These are phyloP conservation scores for Helostoma temminkii DNA, from an alignment of 2,797 vertebrate species.

Conservation along the genomic window DNA sequence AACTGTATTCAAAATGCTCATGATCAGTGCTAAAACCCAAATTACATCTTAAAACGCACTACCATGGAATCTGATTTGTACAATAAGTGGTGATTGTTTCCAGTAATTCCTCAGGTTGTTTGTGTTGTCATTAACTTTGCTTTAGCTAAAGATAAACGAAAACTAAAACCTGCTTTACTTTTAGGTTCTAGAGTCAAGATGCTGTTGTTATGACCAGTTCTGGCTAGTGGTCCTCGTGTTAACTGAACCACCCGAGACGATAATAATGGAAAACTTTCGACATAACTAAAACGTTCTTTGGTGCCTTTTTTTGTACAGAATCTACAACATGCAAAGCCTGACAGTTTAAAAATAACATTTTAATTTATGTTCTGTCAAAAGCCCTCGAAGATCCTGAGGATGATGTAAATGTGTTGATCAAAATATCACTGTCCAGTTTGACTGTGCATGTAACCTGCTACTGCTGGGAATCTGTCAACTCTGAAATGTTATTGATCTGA, in stretches of 20 bases:
- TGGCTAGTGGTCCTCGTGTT: neutral
- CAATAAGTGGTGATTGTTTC: neutral
- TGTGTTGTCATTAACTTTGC: neutral
- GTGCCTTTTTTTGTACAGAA: constrained; percentile 34
- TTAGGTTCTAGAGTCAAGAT: neutral
- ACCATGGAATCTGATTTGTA: too few species aligned
- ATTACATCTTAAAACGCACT: neutral
- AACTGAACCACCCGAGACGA: neutral
- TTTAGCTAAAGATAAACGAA: neutral
- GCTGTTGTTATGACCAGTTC: neutral
- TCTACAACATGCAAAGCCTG: neutral
- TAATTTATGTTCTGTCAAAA: neutral
- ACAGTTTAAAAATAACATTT: too few species aligned
- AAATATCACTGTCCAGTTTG: neutral
- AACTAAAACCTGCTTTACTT: neutral
- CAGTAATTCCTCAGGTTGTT: constrained; percentile 34
- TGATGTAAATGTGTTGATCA: neutral
- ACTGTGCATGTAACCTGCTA: neutral
- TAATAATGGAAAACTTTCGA: neutral
- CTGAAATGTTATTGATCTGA: constrained; percentile 1
- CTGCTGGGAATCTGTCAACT: neutral
- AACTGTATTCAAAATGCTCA: neutral
- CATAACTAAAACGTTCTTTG: neutral
- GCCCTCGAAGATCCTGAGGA: neutral
- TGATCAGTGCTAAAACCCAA: neutral